phyloP scores from a whole-genome alignment of 2,888 invertebrate genomes.

The Fissipunctia ypsillon region DNA sequence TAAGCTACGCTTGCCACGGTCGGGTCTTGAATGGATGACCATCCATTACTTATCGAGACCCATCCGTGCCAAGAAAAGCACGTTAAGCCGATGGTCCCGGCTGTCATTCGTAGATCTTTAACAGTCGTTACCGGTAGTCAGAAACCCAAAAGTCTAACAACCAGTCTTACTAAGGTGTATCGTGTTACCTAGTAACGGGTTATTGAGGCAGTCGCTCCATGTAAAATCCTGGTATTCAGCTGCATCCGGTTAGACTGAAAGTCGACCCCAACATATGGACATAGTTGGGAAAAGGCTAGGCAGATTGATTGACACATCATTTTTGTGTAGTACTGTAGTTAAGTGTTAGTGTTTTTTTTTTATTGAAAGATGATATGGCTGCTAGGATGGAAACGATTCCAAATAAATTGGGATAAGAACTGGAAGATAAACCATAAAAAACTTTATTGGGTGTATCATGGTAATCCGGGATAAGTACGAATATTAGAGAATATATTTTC shows the following conservation, averaged over 20 bases:
- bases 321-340: neutral
- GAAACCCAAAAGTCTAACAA: neutral
- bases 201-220: neutral
- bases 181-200: neutral
- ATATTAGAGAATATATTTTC: neutral
- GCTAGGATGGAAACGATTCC: neutral
- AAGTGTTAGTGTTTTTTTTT: too few relatives aligned
- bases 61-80: too few relatives aligned
- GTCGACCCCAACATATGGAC: neutral
- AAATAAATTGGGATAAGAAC: neutral
- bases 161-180: neutral
- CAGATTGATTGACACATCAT: neutral
- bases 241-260: neutral
- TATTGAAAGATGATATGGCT: neutral
- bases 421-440: neutral
- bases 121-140: neutral
- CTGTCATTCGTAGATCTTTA: neutral
- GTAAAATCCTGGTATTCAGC: neutral
- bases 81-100: too few relatives aligned
- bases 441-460: too few relatives aligned
- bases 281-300: neutral
- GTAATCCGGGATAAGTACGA: neutral
- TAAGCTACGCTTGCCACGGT: neutral
- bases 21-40: neutral
- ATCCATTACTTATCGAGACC: neutral